Percentiles rank a stretch among this genome's conserved stretches.
phyloP scores from a whole-genome alignment of 2,113 vertebrate genomes.

The Phodopus roborovskii region DNA sequence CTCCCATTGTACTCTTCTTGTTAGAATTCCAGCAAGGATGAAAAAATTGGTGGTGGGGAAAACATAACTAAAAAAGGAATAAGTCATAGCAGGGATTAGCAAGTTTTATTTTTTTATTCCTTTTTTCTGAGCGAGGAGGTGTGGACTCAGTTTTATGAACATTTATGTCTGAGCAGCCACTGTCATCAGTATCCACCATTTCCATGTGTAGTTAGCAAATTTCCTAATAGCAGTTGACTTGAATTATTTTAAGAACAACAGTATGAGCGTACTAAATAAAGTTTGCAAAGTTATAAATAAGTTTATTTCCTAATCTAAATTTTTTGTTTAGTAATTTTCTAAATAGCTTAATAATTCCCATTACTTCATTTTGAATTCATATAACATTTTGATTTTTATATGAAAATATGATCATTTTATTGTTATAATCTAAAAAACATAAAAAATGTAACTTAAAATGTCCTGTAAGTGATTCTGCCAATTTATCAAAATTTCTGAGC shows the following conservation, averaged over 20 bases:
- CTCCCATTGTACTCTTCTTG: not conserved
- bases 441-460: not conserved
- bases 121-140: not conserved
- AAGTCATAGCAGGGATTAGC: not conserved
- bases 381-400: not conserved
- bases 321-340: not conserved
- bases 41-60: not conserved
- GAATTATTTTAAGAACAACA: not conserved
- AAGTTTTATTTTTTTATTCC: not conserved
- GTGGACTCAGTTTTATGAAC: not conserved
- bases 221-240: not conserved
- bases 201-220: not conserved
- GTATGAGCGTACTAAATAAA: not conserved
- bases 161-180: not conserved
- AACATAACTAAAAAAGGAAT: not conserved
- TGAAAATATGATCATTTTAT: slow-evolving; percentile 4
- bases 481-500: not conserved
- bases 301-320: not conserved
- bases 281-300: not conserved
- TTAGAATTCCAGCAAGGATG: slow-evolving; percentile 1
- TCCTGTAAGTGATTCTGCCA: not conserved
- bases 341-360: not conserved
- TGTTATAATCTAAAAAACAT: not conserved
- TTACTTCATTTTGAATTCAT: not conserved
- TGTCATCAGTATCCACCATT: fast-evolving